Percentiles rank a stretch among this genome's conserved stretches.
Evolutionary conservation across 2,113 vertebrate genomes (phyloP).

Genomic region (Eolophus roseicapilla): DNA sequence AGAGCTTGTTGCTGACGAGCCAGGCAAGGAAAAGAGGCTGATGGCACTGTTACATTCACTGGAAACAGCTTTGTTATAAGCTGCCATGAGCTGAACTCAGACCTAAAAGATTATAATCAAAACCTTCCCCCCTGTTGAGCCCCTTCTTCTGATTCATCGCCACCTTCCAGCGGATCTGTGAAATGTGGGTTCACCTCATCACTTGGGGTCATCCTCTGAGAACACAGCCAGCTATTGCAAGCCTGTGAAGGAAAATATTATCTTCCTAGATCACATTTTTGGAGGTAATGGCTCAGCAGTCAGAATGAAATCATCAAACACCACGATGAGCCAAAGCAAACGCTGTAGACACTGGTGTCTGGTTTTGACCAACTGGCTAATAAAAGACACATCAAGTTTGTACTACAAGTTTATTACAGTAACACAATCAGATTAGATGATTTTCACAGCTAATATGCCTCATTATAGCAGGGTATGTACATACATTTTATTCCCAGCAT

Average conservation of each 20-base stretch:
- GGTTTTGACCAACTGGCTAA: background rate
- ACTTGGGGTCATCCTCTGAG: background rate
- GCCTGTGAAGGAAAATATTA: background rate
- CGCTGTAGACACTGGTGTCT: background rate
- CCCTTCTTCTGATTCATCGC: background rate
- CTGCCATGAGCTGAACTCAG: background rate
- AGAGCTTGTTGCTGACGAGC: background rate
- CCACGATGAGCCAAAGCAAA: background rate
- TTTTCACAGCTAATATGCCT: background rate
- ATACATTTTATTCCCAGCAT: background rate
- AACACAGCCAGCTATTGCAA: background rate
- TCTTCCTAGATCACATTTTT: background rate
- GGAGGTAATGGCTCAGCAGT: background rate
- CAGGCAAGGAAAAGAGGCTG: background rate
- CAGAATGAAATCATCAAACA: background rate
- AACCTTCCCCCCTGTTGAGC: background rate
- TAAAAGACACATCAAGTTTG: conserved; percentile 20
- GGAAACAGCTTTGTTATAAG: background rate
- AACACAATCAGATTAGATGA: background rate
- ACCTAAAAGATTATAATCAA: background rate
- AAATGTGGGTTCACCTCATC: background rate
- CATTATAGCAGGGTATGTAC: background rate
- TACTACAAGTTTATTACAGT: conserved; percentile 54
- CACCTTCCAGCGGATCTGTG: background rate
- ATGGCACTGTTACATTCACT: background rate